phyloP scores from a whole-genome alignment of 1,140 invertebrate genomes.

The Caenorhabditis inopinata region DNA sequence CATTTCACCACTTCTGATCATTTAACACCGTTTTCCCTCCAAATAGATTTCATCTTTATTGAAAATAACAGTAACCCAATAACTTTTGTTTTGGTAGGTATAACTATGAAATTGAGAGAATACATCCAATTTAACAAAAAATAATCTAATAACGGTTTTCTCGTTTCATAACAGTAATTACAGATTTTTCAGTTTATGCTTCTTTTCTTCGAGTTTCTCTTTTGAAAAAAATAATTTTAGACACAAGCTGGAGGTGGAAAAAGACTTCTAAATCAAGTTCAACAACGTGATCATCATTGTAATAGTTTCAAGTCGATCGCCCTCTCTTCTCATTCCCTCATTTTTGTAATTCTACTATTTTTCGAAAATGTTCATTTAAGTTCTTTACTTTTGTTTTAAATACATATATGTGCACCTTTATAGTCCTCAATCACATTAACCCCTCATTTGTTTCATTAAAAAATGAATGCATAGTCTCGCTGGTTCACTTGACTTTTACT shows the following conservation, averaged over 20 bases:
- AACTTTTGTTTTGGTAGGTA: not conserved
- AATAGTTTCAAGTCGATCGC: constrained; percentile 23
- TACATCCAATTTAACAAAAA: too few relatives aligned
- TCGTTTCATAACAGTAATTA: too few relatives aligned
- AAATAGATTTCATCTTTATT: not conserved
- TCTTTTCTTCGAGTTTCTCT: not conserved
- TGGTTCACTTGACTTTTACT: constrained; percentile 19
- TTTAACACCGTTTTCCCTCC: not conserved
- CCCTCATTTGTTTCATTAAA: not conserved
- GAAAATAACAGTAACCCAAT: not conserved
- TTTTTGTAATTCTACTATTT: too few relatives aligned
- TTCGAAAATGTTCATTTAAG: too few relatives aligned
- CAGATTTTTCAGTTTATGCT: not conserved
- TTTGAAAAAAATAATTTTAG: not conserved
- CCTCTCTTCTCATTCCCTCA: constrained; percentile 13
- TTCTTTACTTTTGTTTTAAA: too few relatives aligned
- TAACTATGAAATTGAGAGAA: too few relatives aligned
- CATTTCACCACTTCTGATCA: not conserved
- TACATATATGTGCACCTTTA: too few relatives aligned
- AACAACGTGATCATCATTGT: constrained; percentile 9
- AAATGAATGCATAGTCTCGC: constrained; percentile 24
- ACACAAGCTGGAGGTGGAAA: constrained; percentile 13
- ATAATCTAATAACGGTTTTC: too few relatives aligned
- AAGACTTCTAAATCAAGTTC: constrained; percentile 26
- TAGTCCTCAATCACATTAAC: not conserved